Evolutionary conservation across 2,888 invertebrate species (phyloP).

Genomic region (Apodemia mormo): DNA sequence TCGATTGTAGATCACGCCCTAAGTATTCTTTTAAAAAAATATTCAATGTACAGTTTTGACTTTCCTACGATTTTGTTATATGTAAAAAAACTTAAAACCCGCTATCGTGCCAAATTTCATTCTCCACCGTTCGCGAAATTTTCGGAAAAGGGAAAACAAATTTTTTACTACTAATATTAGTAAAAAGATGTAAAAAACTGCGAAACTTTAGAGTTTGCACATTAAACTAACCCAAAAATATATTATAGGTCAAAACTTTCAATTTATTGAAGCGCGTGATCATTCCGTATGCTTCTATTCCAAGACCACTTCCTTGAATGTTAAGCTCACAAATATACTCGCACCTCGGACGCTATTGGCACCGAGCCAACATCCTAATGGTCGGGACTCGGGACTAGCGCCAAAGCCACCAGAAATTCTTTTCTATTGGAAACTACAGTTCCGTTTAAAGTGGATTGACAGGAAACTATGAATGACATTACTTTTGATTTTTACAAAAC

Average conservation of each 20-base stretch:
- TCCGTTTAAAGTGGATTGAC: constrained; percentile 61
- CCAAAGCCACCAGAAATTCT: constrained; percentile 71
- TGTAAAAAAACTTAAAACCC: too few species aligned
- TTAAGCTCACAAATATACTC: constrained; percentile 73
- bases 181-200: too few species aligned
- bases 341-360: constrained; percentile 69
- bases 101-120: too few species aligned
- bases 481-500: not conserved
- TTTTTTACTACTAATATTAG: too few species aligned
- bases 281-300: constrained; percentile 70
- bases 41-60: too few species aligned
- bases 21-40: too few species aligned
- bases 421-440: constrained; percentile 68
- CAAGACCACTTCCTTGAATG: constrained; percentile 78
- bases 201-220: too few species aligned
- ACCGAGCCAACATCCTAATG: constrained; percentile 72
- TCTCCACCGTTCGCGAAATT: too few species aligned
- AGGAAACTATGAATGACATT: constrained; percentile 42
- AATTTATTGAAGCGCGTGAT: constrained; percentile 43
- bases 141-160: too few species aligned
- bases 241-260: not conserved
- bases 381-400: constrained; percentile 54
- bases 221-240: not conserved
- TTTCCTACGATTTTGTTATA: too few species aligned
- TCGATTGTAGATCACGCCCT: too few species aligned